These are phyloP conservation scores for Seira sanloemensis DNA, from an alignment of 2,888 invertebrate genomes.

Conservation along the genomic window DNA sequence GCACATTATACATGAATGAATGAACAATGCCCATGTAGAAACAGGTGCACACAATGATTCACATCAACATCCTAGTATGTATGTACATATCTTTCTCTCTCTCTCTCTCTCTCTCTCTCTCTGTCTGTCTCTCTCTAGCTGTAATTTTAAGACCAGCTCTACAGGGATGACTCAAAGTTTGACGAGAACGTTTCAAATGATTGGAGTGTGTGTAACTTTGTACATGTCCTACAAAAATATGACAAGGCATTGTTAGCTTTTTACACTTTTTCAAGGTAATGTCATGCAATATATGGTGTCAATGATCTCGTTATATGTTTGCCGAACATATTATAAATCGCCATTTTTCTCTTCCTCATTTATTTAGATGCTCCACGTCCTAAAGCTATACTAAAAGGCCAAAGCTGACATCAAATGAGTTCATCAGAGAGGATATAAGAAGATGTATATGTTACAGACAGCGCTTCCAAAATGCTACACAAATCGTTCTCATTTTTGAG, in stretches of 20 bases:
- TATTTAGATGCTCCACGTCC: too few species aligned
- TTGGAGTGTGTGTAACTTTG: background rate
- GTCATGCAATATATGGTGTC: conserved; percentile 11
- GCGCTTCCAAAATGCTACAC: background rate
- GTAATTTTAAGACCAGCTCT: too few species aligned
- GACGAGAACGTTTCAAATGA: background rate
- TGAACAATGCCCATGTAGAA: too few species aligned
- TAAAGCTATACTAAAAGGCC: too few species aligned
- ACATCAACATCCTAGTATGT: too few species aligned
- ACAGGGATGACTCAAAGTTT: too few species aligned
- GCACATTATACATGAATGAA: too few species aligned
- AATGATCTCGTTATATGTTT: conserved; percentile 14
- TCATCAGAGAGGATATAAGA: too few species aligned
- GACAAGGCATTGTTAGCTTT: conserved; percentile 5
- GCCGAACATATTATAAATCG: background rate
- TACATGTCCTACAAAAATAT: conserved; percentile 1
- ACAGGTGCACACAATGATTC: too few species aligned
- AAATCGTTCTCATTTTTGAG: background rate
- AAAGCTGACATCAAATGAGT: background rate
- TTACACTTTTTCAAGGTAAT: conserved; percentile 3
- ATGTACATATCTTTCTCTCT: too few species aligned
- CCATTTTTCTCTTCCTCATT: background rate
- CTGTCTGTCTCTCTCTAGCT: too few species aligned
- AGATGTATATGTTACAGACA: background rate
- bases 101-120: too few species aligned